Base-by-base conservation (phyloP, 2,888 invertebrate species). In the Sphaeridia pumilis region DNA sequence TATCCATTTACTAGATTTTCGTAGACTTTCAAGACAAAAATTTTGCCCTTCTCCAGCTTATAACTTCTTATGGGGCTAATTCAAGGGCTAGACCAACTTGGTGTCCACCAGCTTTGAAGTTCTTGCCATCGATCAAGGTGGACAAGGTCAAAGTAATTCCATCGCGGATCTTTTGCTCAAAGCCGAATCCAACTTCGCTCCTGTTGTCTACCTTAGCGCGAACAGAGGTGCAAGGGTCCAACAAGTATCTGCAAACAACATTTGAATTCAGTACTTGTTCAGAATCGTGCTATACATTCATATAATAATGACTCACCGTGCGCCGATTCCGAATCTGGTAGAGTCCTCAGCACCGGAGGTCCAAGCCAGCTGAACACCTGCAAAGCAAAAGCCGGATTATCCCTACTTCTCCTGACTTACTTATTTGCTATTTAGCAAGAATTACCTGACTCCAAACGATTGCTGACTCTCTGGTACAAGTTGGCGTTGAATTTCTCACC, bases 31-130 rank as follows among this genome's bases (percentile, higher is more conserved):
- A n/a, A n/a, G n/a, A n/a, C n/a, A n/a, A n/a, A n/a, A 45, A 25
- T 45, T 45, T 45, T 25, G 27, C 25, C n/a, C 25, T 45, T 27
- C 20, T 20, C 20, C 22, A 14, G 28, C 25, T 3, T 25, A 7
- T 10, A n/a, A 38, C 20, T 7, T 20, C 56, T 81, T 89, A 93
- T 75, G 89, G 89, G 74, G 89, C 87, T 69, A 95, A 78, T 69
- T 97, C 93, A 66, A 98, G 79, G 68, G 92, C 92, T 65, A 97
- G 77, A 70, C 97, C 97, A 67, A 97, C 80, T 76, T 97, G 94
- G 80, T 97, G 95, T 57, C 94, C 94, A 65, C 95, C 95, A 65
- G 87, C 87, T 73, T 92, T 92, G 78, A 95, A 89, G 78, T 93
- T 94, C 79, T 93, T 93, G 52, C 88, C 93, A 73, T 97, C 94